Evolutionary conservation across 1,140 invertebrate species (phyloP).

Genomic region (Drosophila santomea): DNA sequence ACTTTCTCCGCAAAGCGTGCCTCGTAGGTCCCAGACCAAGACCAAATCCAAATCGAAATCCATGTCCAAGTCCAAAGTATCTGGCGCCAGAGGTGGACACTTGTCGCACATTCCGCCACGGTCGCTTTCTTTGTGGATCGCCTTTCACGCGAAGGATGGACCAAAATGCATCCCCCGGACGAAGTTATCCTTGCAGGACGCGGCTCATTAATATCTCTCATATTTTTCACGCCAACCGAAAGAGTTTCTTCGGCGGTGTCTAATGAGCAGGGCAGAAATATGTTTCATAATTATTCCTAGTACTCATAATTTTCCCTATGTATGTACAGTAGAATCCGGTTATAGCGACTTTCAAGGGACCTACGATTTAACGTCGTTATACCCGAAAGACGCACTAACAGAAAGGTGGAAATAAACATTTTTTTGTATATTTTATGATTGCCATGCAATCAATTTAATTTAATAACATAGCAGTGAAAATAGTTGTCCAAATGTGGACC

Average conservation of each 20-base stretch:
- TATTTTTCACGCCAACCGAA: conserved; percentile 67
- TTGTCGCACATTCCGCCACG: conserved; percentile 76
- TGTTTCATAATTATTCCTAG: not conserved
- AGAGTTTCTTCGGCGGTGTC: conserved; percentile 28
- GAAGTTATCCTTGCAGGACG: conserved; percentile 49
- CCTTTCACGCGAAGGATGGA: conserved; percentile 32
- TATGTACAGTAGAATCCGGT: too few relatives aligned
- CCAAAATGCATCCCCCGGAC: conserved; percentile 9
- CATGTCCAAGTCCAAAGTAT: conserved; percentile 11
- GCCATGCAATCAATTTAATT: too few relatives aligned
- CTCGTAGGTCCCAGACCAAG: not conserved
- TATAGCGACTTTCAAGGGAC: too few relatives aligned
- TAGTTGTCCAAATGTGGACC: too few relatives aligned
- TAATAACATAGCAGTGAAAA: too few relatives aligned
- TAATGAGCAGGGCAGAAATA: conserved; percentile 36
- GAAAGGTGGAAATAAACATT: too few relatives aligned
- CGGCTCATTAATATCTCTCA: conserved; percentile 72
- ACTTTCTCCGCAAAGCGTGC: conserved; percentile 40
- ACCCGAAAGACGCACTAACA: too few relatives aligned
- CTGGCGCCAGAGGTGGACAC: conserved; percentile 78
- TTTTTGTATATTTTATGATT: too few relatives aligned
- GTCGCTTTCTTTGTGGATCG: conserved; percentile 70
- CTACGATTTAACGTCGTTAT: too few relatives aligned
- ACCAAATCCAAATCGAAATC: too few relatives aligned
- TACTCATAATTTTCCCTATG: too few relatives aligned